Evolutionary conservation across 1,140 invertebrate genomes (phyloP).

Genomic region (Chironomus tepperi): DNA sequence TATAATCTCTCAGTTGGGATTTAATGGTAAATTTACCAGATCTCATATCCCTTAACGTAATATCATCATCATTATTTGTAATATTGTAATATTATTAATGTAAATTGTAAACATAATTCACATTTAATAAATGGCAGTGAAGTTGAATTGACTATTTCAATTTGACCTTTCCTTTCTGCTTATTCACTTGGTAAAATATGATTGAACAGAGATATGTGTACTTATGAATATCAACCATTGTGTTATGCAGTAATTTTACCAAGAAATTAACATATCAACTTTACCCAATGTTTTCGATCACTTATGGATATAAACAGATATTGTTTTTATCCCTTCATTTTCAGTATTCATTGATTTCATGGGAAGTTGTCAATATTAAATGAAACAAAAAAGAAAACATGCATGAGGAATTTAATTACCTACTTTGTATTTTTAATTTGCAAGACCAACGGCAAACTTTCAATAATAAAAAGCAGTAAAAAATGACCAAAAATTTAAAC

Average conservation of each 20-base stretch:
- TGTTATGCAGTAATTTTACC: neutral
- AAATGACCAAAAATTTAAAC: conserved; percentile 6
- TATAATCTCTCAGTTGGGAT: neutral
- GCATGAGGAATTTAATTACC: too few species aligned
- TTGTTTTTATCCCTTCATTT: neutral
- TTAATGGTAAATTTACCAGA: neutral
- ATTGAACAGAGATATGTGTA: neutral
- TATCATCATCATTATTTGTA: neutral
- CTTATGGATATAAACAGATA: neutral
- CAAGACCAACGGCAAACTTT: too few species aligned
- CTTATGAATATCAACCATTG: neutral
- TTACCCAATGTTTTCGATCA: neutral
- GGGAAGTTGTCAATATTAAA: too few species aligned
- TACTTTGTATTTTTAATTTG: too few species aligned
- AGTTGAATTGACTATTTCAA: too few species aligned
- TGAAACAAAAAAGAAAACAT: too few species aligned
- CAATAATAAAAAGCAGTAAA: too few species aligned
- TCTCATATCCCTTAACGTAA: neutral
- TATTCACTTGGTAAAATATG: neutral
- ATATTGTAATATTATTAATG: too few species aligned
- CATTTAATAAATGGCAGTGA: too few species aligned
- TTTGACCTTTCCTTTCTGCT: neutral
- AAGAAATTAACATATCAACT: conserved; percentile 19
- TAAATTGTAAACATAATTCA: too few species aligned
- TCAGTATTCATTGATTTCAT: too few species aligned